Base-by-base conservation (phyloP, 2,888 invertebrate species). In the Cerastoderma edule region DNA sequence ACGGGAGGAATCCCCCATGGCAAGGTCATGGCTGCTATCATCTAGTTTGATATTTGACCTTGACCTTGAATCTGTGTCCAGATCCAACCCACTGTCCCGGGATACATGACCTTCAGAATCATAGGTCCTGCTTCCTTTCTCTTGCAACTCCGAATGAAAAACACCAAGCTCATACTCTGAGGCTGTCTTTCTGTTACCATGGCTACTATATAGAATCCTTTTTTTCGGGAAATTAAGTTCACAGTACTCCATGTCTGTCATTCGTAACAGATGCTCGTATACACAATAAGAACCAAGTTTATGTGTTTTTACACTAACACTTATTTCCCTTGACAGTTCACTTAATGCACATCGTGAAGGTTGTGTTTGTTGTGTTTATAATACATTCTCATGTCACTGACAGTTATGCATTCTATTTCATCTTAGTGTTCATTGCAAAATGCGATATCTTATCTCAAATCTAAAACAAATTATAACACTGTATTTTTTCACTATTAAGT, bases 71-170 rank as follows among this genome's bases (percentile, higher is more conserved):
- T 71, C 78, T 1, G 78, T 32, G 39, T 78, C 78, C 19, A 78
- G 70, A 57, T 78, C 74, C 54, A 72, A 66, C 27, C 78, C 78
- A 75, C 78, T 75, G 54, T 75, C 78, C 24, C 74, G 54, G 13
- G 78, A 74, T 27, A 75, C 65, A 44, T 54, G 67, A n/a, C 68
- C 69, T 2, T 74, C 74, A 53, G 66, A 66, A 66, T 50, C 60
- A 13, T 22, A 60, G 27, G 24, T 32, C 24, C 24, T 39, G n/a
- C 35, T 60, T 19, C 60, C 60, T 27, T 60, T 44, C 39, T 35
- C 39, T 39, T 44, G 35, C 39, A 60, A 39, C 27, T 33, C 39
- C 8, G 60, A 60, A 24, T 60, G 60, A 39, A 39, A 60, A 10
- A 60, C 35, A 39, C 60, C 27, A 6, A 60, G 33, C 27, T 60